Base-by-base conservation (phyloP, 2,888 invertebrate genomes). In the Zaprionus obscuricornis region DNA sequence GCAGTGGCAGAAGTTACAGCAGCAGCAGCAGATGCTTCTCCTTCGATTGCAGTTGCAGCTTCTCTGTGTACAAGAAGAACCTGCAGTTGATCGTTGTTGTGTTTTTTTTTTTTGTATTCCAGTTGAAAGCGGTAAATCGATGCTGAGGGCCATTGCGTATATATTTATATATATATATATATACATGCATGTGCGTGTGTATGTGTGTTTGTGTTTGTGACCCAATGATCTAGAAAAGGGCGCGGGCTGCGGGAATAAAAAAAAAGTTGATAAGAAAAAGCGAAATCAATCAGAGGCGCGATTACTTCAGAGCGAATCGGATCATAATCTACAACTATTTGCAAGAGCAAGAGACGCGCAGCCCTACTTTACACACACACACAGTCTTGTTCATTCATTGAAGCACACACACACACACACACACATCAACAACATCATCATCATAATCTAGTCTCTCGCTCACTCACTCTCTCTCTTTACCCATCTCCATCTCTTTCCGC, bases 221-320 rank as follows among this genome's bases (percentile, higher is more conserved):
- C 78, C 78, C 69, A 79, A 85, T 79, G 78, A 79, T 81, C 78
- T 82, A 79, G 54, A 79, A 78, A 71, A 77, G 78, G 77, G 77
- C 42, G 77, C 68, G 73, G 81, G 68, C 62, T 37, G 27, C 33
- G 45, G 34, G 47, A 37, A 63, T 49, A 42, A 36, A 50, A 47
- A n/a, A 16, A 16, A 33, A 20, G 63, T 22, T 62, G 64, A 62
- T 62, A 76, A 76, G 62, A 54, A 18, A 10, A 62, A 63, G 67
- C 64, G 65, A 77, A 85, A 85, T 82, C 58, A 65, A 81, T 76
- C 64, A 51, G 40, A 5, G 20, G 26, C 14, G 37, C 52, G 69
- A 62, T 68, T 68, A 67, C 52, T 66, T 29, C 56, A 70, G 54
- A 45, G 39, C 37, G 59, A 46, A 56, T 69, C 45, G 42, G 46